These are phyloP conservation scores for Hyposoter dolosus DNA, from an alignment of 2,888 invertebrate genomes.

Conservation along the genomic window DNA sequence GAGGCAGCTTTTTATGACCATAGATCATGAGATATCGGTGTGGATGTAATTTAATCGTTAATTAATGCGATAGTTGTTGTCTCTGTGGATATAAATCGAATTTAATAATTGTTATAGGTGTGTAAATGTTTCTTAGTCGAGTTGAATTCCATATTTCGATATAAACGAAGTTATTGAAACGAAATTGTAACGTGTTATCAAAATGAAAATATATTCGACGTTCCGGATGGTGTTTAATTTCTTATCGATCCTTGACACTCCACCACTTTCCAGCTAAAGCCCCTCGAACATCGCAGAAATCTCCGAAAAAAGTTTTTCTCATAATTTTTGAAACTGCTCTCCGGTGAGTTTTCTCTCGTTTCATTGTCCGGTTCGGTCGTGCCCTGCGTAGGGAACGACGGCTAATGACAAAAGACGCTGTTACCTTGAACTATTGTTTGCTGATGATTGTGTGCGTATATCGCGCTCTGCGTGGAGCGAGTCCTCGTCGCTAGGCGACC, in stretches of 20 bases:
- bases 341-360: no score
- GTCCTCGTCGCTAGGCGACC: no score
- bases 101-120: not conserved
- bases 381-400: no score
- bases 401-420: no score
- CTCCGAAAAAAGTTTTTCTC: no score
- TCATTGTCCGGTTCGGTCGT: no score
- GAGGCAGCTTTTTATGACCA: not conserved
- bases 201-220: not conserved
- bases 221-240: not conserved
- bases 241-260: not conserved
- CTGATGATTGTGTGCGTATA: no score
- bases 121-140: conserved; percentile 1
- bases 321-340: no score
- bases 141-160: not conserved
- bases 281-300: no score
- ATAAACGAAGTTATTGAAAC: not conserved
- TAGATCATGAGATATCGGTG: not conserved
- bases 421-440: no score
- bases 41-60: conserved; percentile 1
- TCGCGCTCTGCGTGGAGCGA: no score
- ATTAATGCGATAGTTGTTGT: not conserved
- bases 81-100: not conserved
- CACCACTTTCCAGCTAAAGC: no score
- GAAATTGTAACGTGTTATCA: not conserved